phyloP scores from a whole-genome alignment of 2,113 vertebrate genomes.

The Oplegnathus fasciatus region DNA sequence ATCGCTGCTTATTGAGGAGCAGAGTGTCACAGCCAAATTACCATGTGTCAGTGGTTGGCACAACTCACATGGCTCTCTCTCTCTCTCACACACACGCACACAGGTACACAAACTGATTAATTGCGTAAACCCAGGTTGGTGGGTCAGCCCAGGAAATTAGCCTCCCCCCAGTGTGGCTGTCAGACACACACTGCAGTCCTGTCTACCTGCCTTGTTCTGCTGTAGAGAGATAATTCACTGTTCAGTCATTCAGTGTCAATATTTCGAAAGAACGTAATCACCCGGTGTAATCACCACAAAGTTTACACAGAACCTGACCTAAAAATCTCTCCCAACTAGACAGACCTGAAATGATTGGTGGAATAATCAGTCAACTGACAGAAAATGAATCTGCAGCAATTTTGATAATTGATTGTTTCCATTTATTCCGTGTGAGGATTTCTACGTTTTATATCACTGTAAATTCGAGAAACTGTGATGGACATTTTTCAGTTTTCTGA shows the following conservation, averaged over 20 bases:
- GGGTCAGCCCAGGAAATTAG: slow-evolving; percentile 8
- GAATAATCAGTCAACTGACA: neutral
- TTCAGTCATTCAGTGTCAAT: neutral
- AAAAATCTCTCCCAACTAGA: no score
- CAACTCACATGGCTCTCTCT: neutral
- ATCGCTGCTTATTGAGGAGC: slow-evolving; percentile 41
- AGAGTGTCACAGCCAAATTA: slow-evolving; percentile 46
- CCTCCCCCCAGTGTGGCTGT: neutral
- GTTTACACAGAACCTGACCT: neutral
- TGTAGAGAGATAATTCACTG: neutral
- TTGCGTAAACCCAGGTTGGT: neutral
- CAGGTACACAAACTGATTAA: slow-evolving; percentile 22
- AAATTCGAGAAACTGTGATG: neutral
- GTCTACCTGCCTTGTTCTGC: neutral
- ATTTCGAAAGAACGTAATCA: neutral
- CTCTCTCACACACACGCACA: neutral
- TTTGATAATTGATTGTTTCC: neutral
- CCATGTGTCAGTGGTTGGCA: slow-evolving; percentile 43
- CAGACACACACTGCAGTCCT: slow-evolving; percentile 5
- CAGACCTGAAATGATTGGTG: neutral
- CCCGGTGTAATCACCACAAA: neutral
- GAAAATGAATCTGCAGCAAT: neutral
- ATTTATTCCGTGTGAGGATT: no score
- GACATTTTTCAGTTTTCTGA: neutral
- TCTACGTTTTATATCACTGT: no score